Conservation (phyloP, 2,113 vertebrate genomes). For the Labrus mixtus region DNA sequence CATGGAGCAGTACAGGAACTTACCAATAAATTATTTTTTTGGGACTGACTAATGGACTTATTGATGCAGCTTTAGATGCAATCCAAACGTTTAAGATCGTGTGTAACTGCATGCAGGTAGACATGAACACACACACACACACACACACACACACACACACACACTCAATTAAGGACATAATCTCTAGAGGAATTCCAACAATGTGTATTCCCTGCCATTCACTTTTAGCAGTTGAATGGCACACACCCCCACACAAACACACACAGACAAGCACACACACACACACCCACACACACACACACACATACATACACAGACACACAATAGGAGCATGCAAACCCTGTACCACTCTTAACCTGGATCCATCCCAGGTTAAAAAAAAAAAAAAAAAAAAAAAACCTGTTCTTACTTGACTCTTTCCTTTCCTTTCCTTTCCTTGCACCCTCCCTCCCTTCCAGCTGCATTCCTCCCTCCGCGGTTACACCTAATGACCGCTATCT, state of each 20-base stretch:
- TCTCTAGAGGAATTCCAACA: slow-evolving; percentile 77
- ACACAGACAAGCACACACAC: too few relatives aligned
- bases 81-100: neutral
- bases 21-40: too few relatives aligned
- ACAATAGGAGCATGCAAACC: slow-evolving; percentile 8
- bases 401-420: slow-evolving; percentile 73
- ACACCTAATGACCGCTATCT: slow-evolving; percentile 78
- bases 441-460: slow-evolving; percentile 56
- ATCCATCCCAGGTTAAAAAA: slow-evolving; percentile 53
- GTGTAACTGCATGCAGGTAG: slow-evolving; percentile 23
- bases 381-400: slow-evolving; percentile 44
- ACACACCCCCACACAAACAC: neutral
- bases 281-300: too few relatives aligned
- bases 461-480: slow-evolving; percentile 72
- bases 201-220: slow-evolving; percentile 71
- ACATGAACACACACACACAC: slow-evolving; percentile 32
- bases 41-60: too few relatives aligned
- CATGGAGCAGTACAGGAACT: too few relatives aligned
- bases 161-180: slow-evolving; percentile 70
- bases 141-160: slow-evolving; percentile 2
- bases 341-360: slow-evolving; percentile 45
- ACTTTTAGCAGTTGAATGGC: slow-evolving; percentile 54
- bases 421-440: slow-evolving; percentile 28
- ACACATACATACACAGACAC: slow-evolving; percentile 12
- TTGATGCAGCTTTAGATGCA: neutral